phyloP scores from a whole-genome alignment of 37 sponge, comb jelly and placozoan species.

The Aplysina aerophoba region DNA sequence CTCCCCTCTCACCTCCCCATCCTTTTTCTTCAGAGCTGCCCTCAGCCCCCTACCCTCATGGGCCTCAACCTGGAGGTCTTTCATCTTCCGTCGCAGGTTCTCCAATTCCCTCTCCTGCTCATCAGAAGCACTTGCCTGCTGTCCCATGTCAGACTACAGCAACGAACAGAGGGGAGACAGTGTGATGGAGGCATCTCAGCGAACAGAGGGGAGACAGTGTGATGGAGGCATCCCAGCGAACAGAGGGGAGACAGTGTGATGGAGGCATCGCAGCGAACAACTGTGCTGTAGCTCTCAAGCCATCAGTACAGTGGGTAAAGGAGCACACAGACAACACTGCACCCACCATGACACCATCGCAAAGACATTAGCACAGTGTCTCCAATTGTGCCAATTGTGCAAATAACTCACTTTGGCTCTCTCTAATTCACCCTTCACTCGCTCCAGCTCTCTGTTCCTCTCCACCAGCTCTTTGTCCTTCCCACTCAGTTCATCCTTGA shows the following conservation, averaged over 20 bases:
- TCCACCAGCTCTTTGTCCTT: not conserved
- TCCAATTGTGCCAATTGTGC: too few relatives aligned
- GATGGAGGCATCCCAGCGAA: not conserved
- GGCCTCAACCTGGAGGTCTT: conserved; percentile 32
- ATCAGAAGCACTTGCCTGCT: conserved; percentile 28
- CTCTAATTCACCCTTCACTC: not conserved
- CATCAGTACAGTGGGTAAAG: too few relatives aligned
- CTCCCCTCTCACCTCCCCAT: conserved; percentile 43
- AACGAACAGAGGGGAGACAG: not conserved
- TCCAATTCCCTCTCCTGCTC: conserved; percentile 62
- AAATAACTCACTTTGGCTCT: not conserved
- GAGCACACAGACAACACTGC: too few relatives aligned
- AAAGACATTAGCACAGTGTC: too few relatives aligned
- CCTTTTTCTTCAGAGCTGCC: conserved; percentile 37
- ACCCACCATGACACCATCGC: too few relatives aligned
- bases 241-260: too few relatives aligned
- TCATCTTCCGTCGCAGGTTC: conserved; percentile 12
- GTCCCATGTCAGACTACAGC: conserved; percentile 19
- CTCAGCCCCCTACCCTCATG: conserved; percentile 19
- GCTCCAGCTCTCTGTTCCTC: not conserved
- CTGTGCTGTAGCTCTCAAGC: too few relatives aligned
- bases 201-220: not conserved
- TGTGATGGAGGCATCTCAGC: too few relatives aligned
- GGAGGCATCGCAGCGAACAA: too few relatives aligned
- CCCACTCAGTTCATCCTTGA: not conserved